These are phyloP conservation scores for Notothenia rossii DNA, from an alignment of 2,113 vertebrate species.

Conservation along the genomic window DNA sequence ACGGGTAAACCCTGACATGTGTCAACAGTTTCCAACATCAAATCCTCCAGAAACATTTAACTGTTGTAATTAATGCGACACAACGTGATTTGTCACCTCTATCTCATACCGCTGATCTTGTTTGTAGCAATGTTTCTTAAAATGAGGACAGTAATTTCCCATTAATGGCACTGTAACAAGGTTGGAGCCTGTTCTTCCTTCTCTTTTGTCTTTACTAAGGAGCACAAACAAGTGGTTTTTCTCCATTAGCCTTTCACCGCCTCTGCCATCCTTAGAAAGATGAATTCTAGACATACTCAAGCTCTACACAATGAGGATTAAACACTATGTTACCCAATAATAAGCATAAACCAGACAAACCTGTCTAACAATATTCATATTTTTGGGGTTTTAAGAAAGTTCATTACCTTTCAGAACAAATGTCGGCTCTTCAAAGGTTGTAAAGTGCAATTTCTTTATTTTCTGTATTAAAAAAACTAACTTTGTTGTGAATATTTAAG, in stretches of 20 bases:
- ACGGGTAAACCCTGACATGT: not conserved
- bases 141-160: not conserved
- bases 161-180: conserved; percentile 2
- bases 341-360: not conserved
- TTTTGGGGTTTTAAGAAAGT: not conserved
- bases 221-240: not conserved
- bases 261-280: not conserved
- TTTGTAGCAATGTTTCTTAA: not conserved
- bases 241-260: not conserved
- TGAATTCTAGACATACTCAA: not conserved
- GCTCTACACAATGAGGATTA: too few relatives aligned
- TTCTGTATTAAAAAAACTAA: too few relatives aligned
- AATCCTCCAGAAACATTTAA: not conserved
- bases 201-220: not conserved
- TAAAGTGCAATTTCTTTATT: too few relatives aligned
- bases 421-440: too few relatives aligned
- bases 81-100: not conserved
- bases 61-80: not conserved
- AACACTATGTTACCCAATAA: not conserved
- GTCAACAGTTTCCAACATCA: not conserved
- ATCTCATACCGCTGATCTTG: not conserved
- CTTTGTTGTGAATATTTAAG: not conserved
- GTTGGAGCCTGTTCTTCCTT: not conserved
- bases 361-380: not conserved
- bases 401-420: too few relatives aligned